Evolutionary conservation across 2,797 vertebrate species (phyloP), one percentile per base, ranked within the genome.

Genomic region (Liasis olivaceus): DNA sequence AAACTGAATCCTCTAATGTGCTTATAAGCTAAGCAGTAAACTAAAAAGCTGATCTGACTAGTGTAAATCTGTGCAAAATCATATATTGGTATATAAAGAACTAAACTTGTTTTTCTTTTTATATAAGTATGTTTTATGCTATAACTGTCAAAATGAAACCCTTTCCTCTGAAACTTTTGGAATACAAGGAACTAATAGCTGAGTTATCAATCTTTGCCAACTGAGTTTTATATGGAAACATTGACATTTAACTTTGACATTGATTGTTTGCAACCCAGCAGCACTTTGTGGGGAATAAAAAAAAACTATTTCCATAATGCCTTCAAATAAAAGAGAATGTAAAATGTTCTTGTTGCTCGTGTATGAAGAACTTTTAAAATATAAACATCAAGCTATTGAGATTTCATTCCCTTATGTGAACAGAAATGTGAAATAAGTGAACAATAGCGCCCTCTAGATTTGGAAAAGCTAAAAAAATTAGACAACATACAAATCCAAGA

Each of bases 371-470:
- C 62, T 95, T 97, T 97, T 96, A 94, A 96, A 97, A 96, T 96
- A 93, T 94, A 95, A 97, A 97, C 94, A 95, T 94, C 89, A 94
- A 96, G 93, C 92, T 96, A 91, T 95, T 94, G 54, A 88, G n/a
- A 20, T 94, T 93, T 11, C 15, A 31, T 31, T 31, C 84, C 3
- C 87, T 91, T 93, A 56, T 91, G 95, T 95, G 89, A 93, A 96
- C 97, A 95, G 64, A 90, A 87, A 96, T 92, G 95, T 81, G 96
- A 96, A 98, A 98, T 98, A 95, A 51, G 15, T 87, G 97, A 98
- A 81, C 98, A 98, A 98, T 96, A 98, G 97, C 98, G 98, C 98
- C 98, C 98, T 98, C 98, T 98, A 97, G 97, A 96, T 94, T 97
- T 97, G 94, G 95, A 96, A 91, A 96, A 89, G 63, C 84, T 84